Evolutionary conservation across 1,140 invertebrate genomes (phyloP).

Genomic region (Panagrolaimus sp.): DNA sequence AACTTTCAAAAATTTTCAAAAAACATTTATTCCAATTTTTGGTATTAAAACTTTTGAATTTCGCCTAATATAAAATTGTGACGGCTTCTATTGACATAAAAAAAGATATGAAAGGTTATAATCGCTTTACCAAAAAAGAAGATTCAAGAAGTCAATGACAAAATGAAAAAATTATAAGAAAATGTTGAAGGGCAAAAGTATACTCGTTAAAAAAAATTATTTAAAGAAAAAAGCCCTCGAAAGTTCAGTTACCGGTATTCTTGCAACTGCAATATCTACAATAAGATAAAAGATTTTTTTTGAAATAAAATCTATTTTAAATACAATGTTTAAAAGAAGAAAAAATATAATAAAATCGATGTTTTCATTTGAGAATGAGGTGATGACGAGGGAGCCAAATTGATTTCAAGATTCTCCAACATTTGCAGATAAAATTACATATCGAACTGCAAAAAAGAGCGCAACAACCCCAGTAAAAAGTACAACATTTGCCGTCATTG

Average conservation of each 20-base stretch:
- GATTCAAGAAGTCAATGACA: no score
- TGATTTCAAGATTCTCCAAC: constrained; percentile 20
- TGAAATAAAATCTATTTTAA: not conserved
- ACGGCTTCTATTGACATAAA: no score
- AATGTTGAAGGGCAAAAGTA: no score
- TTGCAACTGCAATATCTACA: not conserved
- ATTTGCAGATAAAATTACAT: constrained; percentile 46
- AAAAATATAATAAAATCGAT: no score
- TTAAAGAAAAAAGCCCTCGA: not conserved
- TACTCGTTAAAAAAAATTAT: not conserved
- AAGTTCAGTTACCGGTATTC: not conserved
- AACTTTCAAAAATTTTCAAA: no score
- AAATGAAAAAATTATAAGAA: no score
- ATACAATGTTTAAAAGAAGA: not conserved
- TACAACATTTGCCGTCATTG: constrained; percentile 52
- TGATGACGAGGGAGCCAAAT: not conserved
- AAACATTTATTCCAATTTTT: no score
- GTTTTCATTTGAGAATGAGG: not conserved
- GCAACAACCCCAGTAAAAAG: constrained; percentile 54
- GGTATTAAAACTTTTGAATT: no score
- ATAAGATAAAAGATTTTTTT: no score
- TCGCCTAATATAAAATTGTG: no score
- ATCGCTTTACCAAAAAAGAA: no score
- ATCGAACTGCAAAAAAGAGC: constrained; percentile 56
- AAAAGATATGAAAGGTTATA: no score